Conservation (phyloP, 2,888 invertebrate species). For the Flexamia atlantica region DNA sequence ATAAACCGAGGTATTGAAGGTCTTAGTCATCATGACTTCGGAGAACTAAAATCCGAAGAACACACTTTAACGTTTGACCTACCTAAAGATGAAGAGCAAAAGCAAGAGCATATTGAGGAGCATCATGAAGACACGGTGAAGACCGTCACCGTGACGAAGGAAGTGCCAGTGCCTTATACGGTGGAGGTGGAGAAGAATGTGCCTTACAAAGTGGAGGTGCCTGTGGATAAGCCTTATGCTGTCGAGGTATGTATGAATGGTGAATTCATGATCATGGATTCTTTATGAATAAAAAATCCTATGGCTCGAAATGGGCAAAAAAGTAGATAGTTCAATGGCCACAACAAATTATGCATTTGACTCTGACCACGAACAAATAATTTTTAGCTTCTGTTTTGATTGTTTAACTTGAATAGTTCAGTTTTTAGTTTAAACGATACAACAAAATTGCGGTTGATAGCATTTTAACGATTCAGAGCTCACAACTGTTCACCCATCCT, state of each 20-base stretch:
- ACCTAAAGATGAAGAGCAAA: slow-evolving; percentile 25
- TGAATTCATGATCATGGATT: too few species aligned
- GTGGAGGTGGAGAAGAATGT: slow-evolving; percentile 43
- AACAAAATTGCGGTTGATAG: too few species aligned
- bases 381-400: too few species aligned
- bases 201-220: slow-evolving; percentile 29
- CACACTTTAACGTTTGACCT: neutral
- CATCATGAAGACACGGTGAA: slow-evolving; percentile 21
- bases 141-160: slow-evolving; percentile 33
- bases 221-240: slow-evolving; percentile 37
- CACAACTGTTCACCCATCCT: too few species aligned
- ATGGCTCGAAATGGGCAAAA: too few species aligned
- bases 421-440: too few species aligned
- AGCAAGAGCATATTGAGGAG: neutral
- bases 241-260: slow-evolving; percentile 12
- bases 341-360: too few species aligned
- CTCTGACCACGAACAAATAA: too few species aligned
- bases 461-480: too few species aligned
- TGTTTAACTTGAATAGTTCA: too few species aligned
- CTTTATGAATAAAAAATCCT: too few species aligned
- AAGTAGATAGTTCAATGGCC: too few species aligned
- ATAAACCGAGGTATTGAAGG: slow-evolving; percentile 14
- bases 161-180: slow-evolving; percentile 24
- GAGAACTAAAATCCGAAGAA: neutral
- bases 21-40: slow-evolving; percentile 19